Evolutionary conservation across 2,888 invertebrate species (phyloP), one percentile per base, ranked within the genome.

Genomic region (Stictocephala bisonia): DNA sequence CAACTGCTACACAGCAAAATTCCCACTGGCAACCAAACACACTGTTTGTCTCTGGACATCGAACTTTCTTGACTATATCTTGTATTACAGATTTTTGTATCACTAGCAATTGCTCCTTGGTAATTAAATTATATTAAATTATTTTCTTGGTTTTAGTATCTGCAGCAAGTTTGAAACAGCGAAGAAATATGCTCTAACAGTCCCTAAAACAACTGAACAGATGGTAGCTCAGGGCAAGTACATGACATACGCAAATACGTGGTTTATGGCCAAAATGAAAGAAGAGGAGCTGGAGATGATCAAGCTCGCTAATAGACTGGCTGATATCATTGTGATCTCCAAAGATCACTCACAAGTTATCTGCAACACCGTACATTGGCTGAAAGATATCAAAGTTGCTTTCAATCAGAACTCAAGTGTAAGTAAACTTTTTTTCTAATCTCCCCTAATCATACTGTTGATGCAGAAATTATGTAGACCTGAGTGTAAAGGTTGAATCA

Each of bases 331-430:
- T 4, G 88, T 73, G 13, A 86, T 97, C 78, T 86, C 88, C 3
- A 85, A 87, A 24, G 90, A 92, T 53, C 95, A 96, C 80, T 89
- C 95, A 48, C 88, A 89, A 64, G 86, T 94, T 1, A 96, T 96
- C 81, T 90, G 92, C n/a, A 87, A 85, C 50, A 94, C 95, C 0
- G 90, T 97, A 0, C 91, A 91, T 78, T 96, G 96, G 96, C 85
- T 95, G 0, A 88, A 88, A 75, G 87, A 90, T 40, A 95, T 97
- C 64, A 90, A 91, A 80, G 91, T 92, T 0, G 89, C 95, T 72
- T 91, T 96, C 80, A 93, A 95, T 31, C 88, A 60, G 88, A 88
- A 9, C 68, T 71, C 71, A 41, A 74, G 72, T 40, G 78, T 76
- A 71, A 76, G 75, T 75, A n/a, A n/a, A n/a, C n/a, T n/a, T n/a